phyloP scores from a whole-genome alignment of 1,140 invertebrate genomes.

The Meloidogyne hapla region DNA sequence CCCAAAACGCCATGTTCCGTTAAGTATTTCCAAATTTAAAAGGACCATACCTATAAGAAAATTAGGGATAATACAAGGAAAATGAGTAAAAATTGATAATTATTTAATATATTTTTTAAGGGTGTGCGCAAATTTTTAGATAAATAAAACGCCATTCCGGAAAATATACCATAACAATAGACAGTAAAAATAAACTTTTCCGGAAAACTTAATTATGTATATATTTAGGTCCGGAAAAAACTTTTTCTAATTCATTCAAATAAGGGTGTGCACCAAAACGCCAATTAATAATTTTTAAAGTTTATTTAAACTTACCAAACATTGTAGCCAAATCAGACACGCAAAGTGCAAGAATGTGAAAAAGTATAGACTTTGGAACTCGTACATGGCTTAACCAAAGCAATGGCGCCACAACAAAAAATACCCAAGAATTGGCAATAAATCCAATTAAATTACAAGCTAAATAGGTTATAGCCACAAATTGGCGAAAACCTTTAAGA shows the following conservation, averaged over 20 bases:
- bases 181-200: slow-evolving; percentile 1
- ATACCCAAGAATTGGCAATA: slow-evolving; percentile 57
- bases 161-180: neutral
- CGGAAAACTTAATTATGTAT: too few species aligned
- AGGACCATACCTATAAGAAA: slow-evolving; percentile 58
- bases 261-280: too few species aligned
- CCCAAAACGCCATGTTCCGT: slow-evolving; percentile 57
- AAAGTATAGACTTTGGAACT: slow-evolving; percentile 61
- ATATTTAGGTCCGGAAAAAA: slow-evolving; percentile 4
- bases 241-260: too few species aligned
- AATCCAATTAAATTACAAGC: slow-evolving; percentile 58
- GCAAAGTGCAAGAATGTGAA: slow-evolving; percentile 60
- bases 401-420: slow-evolving; percentile 58
- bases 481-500: slow-evolving; percentile 49
- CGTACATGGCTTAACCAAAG: slow-evolving; percentile 37
- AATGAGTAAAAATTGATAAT: too few species aligned
- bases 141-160: neutral
- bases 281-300: too few species aligned
- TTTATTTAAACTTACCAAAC: slow-evolving; percentile 48
- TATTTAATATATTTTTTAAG: neutral
- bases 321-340: slow-evolving; percentile 61
- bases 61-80: neutral
- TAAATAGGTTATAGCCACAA: slow-evolving; percentile 60
- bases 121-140: neutral
- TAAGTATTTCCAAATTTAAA: slow-evolving; percentile 55